Conservation (phyloP, 1,140 invertebrate species). For the Chironomus striatipennis region DNA sequence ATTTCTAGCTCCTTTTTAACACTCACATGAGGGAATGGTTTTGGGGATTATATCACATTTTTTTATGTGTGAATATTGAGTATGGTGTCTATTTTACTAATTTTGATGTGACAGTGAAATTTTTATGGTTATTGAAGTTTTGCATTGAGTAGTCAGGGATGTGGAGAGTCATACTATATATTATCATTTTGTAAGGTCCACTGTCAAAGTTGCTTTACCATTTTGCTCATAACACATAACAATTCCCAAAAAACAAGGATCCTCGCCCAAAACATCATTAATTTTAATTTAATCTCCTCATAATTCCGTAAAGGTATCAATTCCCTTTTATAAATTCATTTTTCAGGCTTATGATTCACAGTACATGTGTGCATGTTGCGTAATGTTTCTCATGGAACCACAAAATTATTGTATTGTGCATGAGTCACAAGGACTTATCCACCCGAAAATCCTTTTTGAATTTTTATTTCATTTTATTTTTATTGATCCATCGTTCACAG, state of each 20-base stretch:
- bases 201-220: too few species aligned
- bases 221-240: too few species aligned
- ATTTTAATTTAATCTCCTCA: slow-evolving; percentile 6
- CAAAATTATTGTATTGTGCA: neutral
- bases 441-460: slow-evolving; percentile 11
- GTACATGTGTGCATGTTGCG: too few species aligned
- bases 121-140: too few species aligned
- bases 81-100: neutral
- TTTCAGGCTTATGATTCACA: neutral
- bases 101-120: too few species aligned
- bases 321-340: neutral
- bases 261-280: neutral
- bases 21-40: neutral
- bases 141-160: too few species aligned
- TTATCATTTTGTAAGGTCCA: too few species aligned
- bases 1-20: neutral
- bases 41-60: slow-evolving; percentile 8
- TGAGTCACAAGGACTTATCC: slow-evolving; percentile 21
- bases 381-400: too few species aligned
- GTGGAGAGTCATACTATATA: too few species aligned
- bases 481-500: slow-evolving; percentile 13
- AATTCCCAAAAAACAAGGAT: too few species aligned
- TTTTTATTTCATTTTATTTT: neutral
- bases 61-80: neutral
- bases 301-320: neutral